Evolutionary conservation across 2,888 invertebrate species (phyloP).

Genomic region (Thereva nobilitata): DNA sequence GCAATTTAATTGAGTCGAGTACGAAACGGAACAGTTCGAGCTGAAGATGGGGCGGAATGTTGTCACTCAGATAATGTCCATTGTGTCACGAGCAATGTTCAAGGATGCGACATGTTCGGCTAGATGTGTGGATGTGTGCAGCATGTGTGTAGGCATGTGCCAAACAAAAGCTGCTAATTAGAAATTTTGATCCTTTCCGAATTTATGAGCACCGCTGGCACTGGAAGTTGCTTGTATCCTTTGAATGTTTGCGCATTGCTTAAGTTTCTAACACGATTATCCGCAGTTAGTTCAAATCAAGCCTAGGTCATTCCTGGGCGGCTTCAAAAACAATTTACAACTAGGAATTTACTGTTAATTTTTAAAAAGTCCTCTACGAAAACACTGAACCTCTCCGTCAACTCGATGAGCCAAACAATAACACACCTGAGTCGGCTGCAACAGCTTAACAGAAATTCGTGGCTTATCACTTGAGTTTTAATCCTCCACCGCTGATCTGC

Average conservation of each 20-base stretch:
- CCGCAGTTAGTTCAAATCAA: no score
- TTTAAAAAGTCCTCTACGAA: no score
- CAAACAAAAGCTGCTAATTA: conserved; percentile 29
- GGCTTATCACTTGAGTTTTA: conserved; percentile 30
- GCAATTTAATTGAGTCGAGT: conserved; percentile 40
- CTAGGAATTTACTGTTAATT: no score
- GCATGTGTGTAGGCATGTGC: conserved; percentile 8
- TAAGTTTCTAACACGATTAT: no score
- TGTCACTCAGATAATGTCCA: conserved; percentile 36
- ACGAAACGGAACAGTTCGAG: conserved; percentile 2
- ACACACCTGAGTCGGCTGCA: background rate
- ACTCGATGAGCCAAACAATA: no score
- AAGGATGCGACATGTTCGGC: conserved; percentile 30
- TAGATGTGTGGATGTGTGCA: conserved; percentile 11
- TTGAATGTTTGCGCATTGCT: no score
- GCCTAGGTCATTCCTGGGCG: no score
- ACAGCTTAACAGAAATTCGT: conserved; percentile 28
- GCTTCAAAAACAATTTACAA: no score
- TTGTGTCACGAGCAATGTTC: conserved; percentile 31
- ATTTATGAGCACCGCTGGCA: no score
- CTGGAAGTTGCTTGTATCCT: no score
- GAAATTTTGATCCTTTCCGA: conserved; percentile 11
- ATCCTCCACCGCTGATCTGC: background rate
- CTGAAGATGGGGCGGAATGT: conserved; percentile 12
- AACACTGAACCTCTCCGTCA: no score